Conservation (phyloP, 2,888 invertebrate species). For the Criorhina ranunculi region DNA sequence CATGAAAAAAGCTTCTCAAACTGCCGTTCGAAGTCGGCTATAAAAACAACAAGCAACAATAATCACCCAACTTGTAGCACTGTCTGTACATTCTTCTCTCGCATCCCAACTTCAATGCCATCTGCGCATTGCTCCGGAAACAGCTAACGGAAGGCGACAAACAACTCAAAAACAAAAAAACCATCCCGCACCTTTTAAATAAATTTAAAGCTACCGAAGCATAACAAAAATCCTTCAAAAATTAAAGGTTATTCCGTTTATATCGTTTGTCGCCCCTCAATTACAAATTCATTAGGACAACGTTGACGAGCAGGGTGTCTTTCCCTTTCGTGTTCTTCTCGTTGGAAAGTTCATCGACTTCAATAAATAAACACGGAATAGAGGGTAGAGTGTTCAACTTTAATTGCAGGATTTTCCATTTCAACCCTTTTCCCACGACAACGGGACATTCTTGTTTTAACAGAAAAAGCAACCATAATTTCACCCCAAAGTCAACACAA, state of each 20-base stretch:
- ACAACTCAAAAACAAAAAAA: no score
- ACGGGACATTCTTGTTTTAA: background rate
- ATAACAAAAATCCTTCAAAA: no score
- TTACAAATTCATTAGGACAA: background rate
- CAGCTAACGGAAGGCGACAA: no score
- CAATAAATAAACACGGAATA: conserved; percentile 3
- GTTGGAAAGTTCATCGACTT: conserved; percentile 17
- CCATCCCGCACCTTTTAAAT: no score
- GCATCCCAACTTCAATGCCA: no score
- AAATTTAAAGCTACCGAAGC: no score
- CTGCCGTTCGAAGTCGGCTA: no score
- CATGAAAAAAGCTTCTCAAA: no score
- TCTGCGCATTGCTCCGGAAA: no score
- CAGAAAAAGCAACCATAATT: conserved; percentile 18
- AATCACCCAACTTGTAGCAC: no score
- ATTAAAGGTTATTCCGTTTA: background rate
- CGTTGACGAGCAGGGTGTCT: background rate
- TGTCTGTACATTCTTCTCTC: no score
- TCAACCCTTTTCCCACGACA: background rate
- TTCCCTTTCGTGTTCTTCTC: background rate
- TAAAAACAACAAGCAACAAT: no score
- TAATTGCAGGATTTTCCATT: conserved; percentile 11
- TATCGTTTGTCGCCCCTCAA: background rate
- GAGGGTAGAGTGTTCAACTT: background rate
- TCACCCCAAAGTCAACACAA: conserved; percentile 43